These are phyloP conservation scores for Leptogaster cylindrica DNA, from an alignment of 2,888 invertebrate species.

Conservation along the genomic window DNA sequence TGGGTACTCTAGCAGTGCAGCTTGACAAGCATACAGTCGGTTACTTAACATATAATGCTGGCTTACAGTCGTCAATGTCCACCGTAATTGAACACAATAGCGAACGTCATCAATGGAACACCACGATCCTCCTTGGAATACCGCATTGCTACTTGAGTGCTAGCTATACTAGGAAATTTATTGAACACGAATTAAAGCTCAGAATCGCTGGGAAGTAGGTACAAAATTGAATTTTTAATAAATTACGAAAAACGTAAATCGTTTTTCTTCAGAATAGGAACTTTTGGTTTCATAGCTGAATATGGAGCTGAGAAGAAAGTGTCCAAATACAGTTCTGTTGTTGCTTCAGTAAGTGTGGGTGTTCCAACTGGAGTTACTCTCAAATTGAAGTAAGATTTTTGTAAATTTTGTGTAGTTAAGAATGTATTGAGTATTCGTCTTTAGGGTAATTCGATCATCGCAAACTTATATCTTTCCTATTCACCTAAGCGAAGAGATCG, in stretches of 20 bases:
- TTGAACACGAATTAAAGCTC: constrained; percentile 79
- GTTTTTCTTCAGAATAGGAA: constrained; percentile 72
- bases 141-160: constrained; percentile 79
- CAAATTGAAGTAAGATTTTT: constrained; percentile 75
- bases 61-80: constrained; percentile 75
- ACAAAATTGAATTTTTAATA: neutral
- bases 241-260: neutral
- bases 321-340: constrained; percentile 85
- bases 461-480: constrained; percentile 90
- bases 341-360: constrained; percentile 84
- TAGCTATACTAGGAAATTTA: constrained; percentile 80
- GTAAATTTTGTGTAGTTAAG: neutral
- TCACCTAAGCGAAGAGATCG: constrained; percentile 86
- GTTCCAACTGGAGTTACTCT: constrained; percentile 87
- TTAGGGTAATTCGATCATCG: constrained; percentile 81
- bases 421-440: constrained; percentile 47
- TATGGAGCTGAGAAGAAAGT: constrained; percentile 94
- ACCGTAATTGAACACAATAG: constrained; percentile 82
- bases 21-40: constrained; percentile 88
- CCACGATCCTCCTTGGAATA: constrained; percentile 81
- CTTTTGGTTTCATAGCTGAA: constrained; percentile 85
- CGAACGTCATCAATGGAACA: constrained; percentile 70
- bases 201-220: constrained; percentile 80
- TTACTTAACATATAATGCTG: constrained; percentile 81
- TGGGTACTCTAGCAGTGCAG: constrained; percentile 82